Conservation (phyloP, 2,888 invertebrate species). For the Tiphia femorata region DNA sequence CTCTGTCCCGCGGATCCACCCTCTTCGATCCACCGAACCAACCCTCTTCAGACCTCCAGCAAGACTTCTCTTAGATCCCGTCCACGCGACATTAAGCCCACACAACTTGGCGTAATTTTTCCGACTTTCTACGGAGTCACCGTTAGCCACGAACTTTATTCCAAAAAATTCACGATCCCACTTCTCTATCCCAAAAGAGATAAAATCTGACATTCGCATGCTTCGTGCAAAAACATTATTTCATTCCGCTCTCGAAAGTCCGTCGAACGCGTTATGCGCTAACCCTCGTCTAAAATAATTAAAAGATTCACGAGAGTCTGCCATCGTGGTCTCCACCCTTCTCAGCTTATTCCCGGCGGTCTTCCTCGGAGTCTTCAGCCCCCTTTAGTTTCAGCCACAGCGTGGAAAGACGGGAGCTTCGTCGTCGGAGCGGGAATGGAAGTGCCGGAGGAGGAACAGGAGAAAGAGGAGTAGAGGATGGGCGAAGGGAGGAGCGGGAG, state of each 20-base stretch:
- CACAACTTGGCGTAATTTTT: background rate
- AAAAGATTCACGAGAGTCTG: too few relatives aligned
- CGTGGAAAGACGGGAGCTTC: conserved; percentile 4
- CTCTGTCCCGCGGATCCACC: background rate
- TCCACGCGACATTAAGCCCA: conserved; percentile 1
- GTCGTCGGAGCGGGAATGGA: conserved; percentile 5
- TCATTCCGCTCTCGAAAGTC: too few relatives aligned
- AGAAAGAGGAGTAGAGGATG: conserved; percentile 9
- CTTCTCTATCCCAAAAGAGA: too few relatives aligned
- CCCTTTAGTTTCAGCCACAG: conserved; percentile 1
- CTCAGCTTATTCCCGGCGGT: background rate
- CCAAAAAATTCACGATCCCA: too few relatives aligned
- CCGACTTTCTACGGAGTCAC: background rate
- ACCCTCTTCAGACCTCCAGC: background rate
- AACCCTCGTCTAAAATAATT: too few relatives aligned
- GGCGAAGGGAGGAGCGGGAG: conserved; percentile 32
- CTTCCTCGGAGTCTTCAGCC: background rate
- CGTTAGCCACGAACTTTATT: background rate
- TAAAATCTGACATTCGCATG: too few relatives aligned
- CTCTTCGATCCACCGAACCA: background rate
- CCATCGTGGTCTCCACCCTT: background rate
- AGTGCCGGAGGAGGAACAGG: conserved; percentile 21
- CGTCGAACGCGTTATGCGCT: too few relatives aligned
- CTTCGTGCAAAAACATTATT: too few relatives aligned
- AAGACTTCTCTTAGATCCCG: background rate